A percentile compares a stretch with the other conserved stretches of the same genome.
phyloP scores from a whole-genome alignment of 2,113 vertebrate species.

The Melanotaenia duboulayi region DNA sequence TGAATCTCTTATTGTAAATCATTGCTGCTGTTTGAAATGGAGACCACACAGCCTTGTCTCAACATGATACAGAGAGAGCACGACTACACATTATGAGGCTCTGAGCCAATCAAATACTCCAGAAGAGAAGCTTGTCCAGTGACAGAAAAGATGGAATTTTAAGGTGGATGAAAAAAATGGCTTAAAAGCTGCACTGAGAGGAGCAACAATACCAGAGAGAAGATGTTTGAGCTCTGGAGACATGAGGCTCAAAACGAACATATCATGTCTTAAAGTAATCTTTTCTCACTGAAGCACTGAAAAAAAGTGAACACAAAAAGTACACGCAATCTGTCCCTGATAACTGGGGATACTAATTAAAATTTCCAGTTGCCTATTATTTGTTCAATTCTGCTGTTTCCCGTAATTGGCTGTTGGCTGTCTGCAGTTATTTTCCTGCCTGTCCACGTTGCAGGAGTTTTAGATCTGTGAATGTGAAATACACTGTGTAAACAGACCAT shows the following conservation, averaged over 20 bases:
- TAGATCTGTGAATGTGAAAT: constrained; percentile 20
- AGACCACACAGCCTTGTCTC: constrained; percentile 42
- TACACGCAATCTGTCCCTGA: constrained; percentile 6
- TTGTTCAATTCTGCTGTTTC: constrained; percentile 22
- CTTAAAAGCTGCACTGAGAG: constrained; percentile 25
- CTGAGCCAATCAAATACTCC: constrained; percentile 59
- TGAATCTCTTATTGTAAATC: constrained; percentile 20
- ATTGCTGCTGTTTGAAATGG: constrained; percentile 17
- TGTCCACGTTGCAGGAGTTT: constrained; percentile 14
- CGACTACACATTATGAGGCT: constrained; percentile 25
- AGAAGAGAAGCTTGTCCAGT: constrained; percentile 48
- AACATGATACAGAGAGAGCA: constrained; percentile 44
- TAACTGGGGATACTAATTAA: constrained; percentile 32
- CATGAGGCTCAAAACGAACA: constrained; percentile 30
- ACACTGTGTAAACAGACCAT: constrained; percentile 43
- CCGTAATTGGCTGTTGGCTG: constrained; percentile 48
- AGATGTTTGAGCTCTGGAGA: constrained; percentile 21
- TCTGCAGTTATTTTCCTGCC: constrained; percentile 23
- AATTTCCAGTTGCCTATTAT: constrained; percentile 33
- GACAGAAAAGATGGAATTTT: constrained; percentile 15
- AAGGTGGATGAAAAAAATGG: constrained; percentile 38
- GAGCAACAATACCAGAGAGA: constrained; percentile 1
- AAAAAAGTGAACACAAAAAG: constrained; percentile 9
- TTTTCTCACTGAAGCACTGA: constrained; percentile 14
- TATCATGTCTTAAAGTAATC: constrained; percentile 24